A percentile compares a stretch with the other conserved stretches of the same genome.
These are phyloP conservation scores for Vespertilio murinus DNA, from an alignment of 2,797 vertebrate genomes.

Conservation along the genomic window DNA sequence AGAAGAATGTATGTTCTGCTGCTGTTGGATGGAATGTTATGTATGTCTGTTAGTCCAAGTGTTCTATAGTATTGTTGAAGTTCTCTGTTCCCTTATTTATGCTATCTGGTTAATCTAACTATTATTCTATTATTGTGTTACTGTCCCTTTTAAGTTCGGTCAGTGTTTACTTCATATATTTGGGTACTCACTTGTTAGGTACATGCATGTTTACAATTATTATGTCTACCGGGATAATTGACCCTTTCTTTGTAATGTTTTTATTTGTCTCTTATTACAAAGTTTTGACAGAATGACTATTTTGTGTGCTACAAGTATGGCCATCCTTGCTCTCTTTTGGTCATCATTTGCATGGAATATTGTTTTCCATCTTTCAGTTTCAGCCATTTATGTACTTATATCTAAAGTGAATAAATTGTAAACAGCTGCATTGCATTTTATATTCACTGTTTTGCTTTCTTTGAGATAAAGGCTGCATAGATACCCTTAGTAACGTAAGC, in stretches of 20 bases:
- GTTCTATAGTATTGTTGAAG: neutral
- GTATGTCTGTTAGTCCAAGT: neutral
- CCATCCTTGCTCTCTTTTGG: neutral
- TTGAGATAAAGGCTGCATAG: slow-evolving; percentile 33
- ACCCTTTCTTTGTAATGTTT: neutral
- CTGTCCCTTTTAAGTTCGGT: neutral
- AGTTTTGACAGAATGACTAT: neutral
- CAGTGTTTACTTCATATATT: neutral
- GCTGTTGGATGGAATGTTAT: neutral
- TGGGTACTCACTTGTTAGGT: neutral
- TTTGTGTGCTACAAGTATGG: neutral
- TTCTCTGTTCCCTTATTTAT: neutral
- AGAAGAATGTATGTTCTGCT: neutral
- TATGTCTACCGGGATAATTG: neutral
- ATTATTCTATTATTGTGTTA: neutral
- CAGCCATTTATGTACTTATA: neutral
- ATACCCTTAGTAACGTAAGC: neutral
- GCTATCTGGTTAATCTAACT: neutral
- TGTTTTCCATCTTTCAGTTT: neutral
- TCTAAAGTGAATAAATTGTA: neutral
- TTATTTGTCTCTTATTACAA: neutral
- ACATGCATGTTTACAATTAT: neutral
- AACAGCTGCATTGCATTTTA: neutral
- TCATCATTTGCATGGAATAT: neutral
- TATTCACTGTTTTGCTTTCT: neutral